phyloP scores from a whole-genome alignment of 1,140 invertebrate species.

The Brachionus rotundiformis region DNA sequence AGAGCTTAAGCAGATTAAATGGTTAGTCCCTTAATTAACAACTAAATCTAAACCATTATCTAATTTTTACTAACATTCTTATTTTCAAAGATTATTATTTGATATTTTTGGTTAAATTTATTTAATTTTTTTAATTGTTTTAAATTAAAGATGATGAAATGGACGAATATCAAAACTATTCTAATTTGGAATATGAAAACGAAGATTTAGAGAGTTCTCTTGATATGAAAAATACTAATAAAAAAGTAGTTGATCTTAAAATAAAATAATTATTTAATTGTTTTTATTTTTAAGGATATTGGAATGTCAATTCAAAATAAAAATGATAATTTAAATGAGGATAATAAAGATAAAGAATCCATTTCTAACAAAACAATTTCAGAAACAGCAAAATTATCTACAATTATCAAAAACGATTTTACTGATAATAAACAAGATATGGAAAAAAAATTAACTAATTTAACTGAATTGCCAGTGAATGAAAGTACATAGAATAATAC shows the following conservation, averaged over 20 bases:
- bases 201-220: conserved; percentile 5
- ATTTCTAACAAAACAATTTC: background rate
- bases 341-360: background rate
- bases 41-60: background rate
- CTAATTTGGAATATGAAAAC: conserved; percentile 3
- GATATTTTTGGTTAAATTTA: background rate
- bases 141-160: background rate
- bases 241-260: no score
- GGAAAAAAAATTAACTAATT: background rate
- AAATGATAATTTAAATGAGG: background rate
- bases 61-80: background rate
- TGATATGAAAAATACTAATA: background rate
- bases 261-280: no score
- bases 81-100: background rate
- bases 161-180: conserved; percentile 7
- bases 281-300: no score
- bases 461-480: background rate
- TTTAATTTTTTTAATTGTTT: background rate
- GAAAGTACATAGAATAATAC: background rate
- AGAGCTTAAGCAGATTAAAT: background rate
- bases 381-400: background rate
- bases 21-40: background rate
- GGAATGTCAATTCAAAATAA: no score
- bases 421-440: background rate
- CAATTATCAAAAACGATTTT: background rate